Evolutionary conservation across 2,113 vertebrate genomes (phyloP).

Genomic region (Mastomys natalensis): DNA sequence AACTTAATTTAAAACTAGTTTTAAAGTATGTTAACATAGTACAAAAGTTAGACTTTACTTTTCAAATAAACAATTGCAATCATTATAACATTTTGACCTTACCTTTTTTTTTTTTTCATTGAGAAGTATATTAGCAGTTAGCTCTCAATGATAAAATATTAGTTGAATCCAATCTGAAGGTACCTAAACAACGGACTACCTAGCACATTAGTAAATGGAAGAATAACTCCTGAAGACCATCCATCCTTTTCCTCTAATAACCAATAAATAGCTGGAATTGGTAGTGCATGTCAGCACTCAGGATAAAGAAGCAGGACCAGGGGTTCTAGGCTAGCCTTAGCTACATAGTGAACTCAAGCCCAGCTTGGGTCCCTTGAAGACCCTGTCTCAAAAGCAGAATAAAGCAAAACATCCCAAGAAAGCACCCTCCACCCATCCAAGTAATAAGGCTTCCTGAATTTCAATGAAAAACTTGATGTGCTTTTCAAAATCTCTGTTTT

Average conservation of each 20-base stretch:
- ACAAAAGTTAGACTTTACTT: neutral
- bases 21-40: neutral
- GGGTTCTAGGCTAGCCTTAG: neutral
- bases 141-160: slow-evolving; percentile 6
- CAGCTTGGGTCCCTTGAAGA: neutral
- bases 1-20: slow-evolving; percentile 1
- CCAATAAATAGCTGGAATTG: neutral
- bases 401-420: neutral
- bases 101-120: slow-evolving; percentile 37
- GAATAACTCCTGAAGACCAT: neutral
- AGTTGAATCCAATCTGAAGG: neutral
- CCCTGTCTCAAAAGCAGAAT: neutral
- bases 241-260: neutral
- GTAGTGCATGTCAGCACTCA: neutral
- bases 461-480: slow-evolving; percentile 45
- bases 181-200: neutral
- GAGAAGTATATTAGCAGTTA: slow-evolving; percentile 26
- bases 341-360: neutral
- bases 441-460: neutral
- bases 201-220: neutral
- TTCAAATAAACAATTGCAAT: neutral
- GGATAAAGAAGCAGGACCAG: neutral
- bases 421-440: neutral
- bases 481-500: slow-evolving; percentile 27
- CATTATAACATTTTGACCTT: neutral